Conservation (phyloP, 2,113 vertebrate species). For the Rutilus rutilus region DNA sequence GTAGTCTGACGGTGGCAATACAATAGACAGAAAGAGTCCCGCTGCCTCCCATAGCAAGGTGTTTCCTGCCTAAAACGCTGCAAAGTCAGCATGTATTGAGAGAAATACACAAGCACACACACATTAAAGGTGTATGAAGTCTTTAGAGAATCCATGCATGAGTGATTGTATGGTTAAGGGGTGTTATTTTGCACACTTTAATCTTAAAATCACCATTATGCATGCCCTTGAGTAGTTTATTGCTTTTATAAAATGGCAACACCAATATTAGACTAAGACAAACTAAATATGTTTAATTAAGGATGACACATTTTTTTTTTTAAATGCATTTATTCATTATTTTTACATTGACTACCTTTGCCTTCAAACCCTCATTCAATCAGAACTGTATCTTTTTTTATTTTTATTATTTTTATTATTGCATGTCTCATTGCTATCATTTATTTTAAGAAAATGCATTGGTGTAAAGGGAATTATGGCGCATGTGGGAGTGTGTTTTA, state of each 20-base stretch:
- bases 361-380: background rate
- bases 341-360: background rate
- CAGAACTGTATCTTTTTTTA: background rate
- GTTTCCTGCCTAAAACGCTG: slow-evolving; percentile 69
- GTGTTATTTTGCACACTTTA: background rate
- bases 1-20: slow-evolving; percentile 46
- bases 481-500: slow-evolving; percentile 40
- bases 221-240: background rate
- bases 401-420: background rate
- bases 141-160: background rate
- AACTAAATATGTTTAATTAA: background rate
- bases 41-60: slow-evolving; percentile 66
- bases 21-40: slow-evolving; percentile 64
- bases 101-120: slow-evolving; percentile 28
- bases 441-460: slow-evolving; percentile 11
- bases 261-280: background rate
- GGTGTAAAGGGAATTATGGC: slow-evolving; percentile 2
- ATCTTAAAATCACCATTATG: background rate
- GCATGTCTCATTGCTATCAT: background rate
- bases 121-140: background rate
- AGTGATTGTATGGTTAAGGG: background rate
- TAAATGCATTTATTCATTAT: background rate
- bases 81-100: slow-evolving; percentile 59
- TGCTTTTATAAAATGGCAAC: background rate
- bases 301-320: background rate